These are phyloP conservation scores for Amphiduros pacificus DNA, from an alignment of 2,888 invertebrate species.

Conservation along the genomic window DNA sequence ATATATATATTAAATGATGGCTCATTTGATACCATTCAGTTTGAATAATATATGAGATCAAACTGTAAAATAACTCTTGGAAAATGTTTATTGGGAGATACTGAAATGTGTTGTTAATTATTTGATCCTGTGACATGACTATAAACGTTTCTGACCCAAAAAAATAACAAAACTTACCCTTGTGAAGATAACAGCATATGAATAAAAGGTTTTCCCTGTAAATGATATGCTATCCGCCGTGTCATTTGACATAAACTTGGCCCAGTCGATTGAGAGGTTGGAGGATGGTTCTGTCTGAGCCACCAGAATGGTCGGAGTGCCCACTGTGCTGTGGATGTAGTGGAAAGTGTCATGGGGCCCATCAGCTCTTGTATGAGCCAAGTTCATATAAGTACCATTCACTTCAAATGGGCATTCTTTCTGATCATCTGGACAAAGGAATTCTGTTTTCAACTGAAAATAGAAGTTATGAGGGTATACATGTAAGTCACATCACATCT, in stretches of 20 bases:
- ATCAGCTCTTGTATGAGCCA: conserved; percentile 56
- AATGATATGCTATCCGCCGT: conserved; percentile 41
- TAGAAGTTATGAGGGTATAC: background rate
- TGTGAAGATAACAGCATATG: conserved; percentile 68
- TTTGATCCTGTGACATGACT: no score
- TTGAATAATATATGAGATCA: no score
- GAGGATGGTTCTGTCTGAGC: conserved; percentile 60
- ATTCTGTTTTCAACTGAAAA: background rate
- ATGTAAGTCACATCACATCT: no score
- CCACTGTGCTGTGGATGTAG: conserved; percentile 71
- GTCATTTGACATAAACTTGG: conserved; percentile 42
- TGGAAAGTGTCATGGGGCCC: conserved; percentile 68
- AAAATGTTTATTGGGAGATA: no score
- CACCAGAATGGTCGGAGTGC: conserved; percentile 67
- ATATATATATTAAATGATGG: no score
- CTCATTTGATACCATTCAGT: no score
- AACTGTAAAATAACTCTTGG: no score
- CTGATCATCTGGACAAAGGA: background rate
- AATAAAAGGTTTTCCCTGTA: conserved; percentile 63
- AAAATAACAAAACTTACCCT: conserved; percentile 62
- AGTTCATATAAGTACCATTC: no score
- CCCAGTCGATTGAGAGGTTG: conserved; percentile 64
- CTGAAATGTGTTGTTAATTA: no score
- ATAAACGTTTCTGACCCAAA: no score
- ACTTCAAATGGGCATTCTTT: no score